These are phyloP conservation scores for Anisognathus igniventris DNA, from an alignment of 2,797 vertebrate genomes.

Conservation along the genomic window DNA sequence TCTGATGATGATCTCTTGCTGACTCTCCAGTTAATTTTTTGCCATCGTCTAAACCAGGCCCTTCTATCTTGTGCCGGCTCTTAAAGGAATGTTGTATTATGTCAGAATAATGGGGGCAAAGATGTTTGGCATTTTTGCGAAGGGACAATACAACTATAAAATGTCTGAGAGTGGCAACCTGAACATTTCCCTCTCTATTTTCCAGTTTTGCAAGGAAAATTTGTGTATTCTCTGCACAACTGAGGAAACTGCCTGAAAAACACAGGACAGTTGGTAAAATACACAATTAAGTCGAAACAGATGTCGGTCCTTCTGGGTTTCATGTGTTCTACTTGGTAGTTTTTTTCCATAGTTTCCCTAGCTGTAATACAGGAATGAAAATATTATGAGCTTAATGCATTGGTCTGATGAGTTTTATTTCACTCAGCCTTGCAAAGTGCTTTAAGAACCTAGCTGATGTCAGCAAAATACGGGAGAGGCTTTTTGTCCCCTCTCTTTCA, in stretches of 20 bases:
- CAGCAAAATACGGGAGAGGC: neutral
- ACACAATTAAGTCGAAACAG: neutral
- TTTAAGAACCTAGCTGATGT: neutral
- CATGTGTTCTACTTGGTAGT: rapidly evolving
- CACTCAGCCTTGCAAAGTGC: neutral
- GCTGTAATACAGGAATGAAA: neutral
- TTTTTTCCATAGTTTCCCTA: neutral
- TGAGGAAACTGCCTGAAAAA: neutral
- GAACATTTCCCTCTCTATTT: neutral
- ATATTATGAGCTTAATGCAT: neutral
- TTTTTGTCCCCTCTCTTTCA: neutral
- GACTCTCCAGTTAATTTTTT: neutral
- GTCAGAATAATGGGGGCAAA: neutral
- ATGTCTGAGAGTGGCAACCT: neutral
- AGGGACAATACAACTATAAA: neutral
- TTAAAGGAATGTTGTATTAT: neutral
- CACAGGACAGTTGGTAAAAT: neutral
- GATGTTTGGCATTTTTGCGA: neutral
- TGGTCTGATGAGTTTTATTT: neutral
- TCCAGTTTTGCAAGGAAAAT: neutral
- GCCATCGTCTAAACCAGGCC: neutral
- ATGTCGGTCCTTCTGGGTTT: neutral
- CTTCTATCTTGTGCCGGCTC: neutral
- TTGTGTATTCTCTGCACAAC: neutral
- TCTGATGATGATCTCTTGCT: neutral